Base-by-base conservation (phyloP, 2,888 invertebrate species). In the Eudasyphora cyanicolor region DNA sequence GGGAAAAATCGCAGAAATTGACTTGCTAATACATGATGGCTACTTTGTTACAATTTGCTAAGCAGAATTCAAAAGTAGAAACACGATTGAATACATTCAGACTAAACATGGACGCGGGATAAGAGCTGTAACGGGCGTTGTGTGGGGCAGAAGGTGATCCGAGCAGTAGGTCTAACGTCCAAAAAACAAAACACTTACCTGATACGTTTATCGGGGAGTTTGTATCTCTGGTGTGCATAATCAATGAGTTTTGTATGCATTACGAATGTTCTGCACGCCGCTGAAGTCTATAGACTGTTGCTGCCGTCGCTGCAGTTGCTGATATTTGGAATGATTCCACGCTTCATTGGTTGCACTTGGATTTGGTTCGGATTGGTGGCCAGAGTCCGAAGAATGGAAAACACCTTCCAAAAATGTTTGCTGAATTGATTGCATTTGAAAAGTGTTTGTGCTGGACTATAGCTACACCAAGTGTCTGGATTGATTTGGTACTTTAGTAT, bases 21-120 rank as follows among this genome's bases (percentile, higher is more conserved):
- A 84, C 84, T 84, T 84, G 84, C 84, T 79, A 81, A 81, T 84
- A 84, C 84, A 84, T 84, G 81, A 84, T 76, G 76, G 84, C 84
- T 81, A 84, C 81, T 84, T 84, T 84, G 84, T 84, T 81, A 84
- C 84, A 80, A 84, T 81, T 84, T 84, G 84, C 81, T 76, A 62
- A 54, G 69, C 78, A 77, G 38, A 38, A 67, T 24, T 21, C 67
- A 57, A n/a, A n/a, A 57, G 24, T 42, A n/a, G n/a, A n/a, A n/a
- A n/a, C n/a, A n/a, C n/a, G n/a, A n/a, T n/a, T n/a, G n/a, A n/a
- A n/a, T n/a, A 67, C 14, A 42, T 35, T 10, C 62, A 38, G 10
- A 5, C 6, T 24, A 2, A 21, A 54, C 19, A 21, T 54, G 51
- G 51, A 19, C 12, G n/a, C n/a, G n/a, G n/a, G n/a, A n/a, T n/a